Evolutionary conservation across 2,113 vertebrate species (phyloP), one percentile per base, ranked within the genome.

Genomic region (Notechis scutatus): DNA sequence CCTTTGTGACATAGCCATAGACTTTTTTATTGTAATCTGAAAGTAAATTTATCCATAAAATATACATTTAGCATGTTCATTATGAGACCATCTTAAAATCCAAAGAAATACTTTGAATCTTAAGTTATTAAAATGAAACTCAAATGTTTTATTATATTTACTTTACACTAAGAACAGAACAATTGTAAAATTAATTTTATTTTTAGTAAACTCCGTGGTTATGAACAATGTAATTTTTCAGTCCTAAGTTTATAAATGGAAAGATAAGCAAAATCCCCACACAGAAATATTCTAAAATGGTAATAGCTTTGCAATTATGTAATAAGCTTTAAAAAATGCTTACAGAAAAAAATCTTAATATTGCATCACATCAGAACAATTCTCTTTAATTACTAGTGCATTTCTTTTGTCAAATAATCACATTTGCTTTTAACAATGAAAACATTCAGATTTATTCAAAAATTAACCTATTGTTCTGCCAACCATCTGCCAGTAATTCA

Each of bases 281-380:
- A 23, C 81, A 96, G 94, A 95, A 88, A 52, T 89, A 81, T 95
- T 93, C 89, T 81, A 90, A 95, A 94, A 94, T 15, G 90, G 42
- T 95, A 93, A 90, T 96, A 91, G 94, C 69, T 39, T 42, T 20
- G 92, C 94, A 97, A 96, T 95, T 95, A 94, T 81, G 34, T 81
- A 97, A 95, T 90, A 94, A 94, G 95, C 96, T 97, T 54, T 97
- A 91, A 96, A 96, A 94, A 94, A 87, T 81, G 93, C 91, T 97
- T 96, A 95, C 97, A 97, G 94, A 97, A 97, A 96, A 96, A 95
- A 97, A 92, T 96, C 57, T 69, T 96, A 96, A 92, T 57, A 95
- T 93, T 96, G 96, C 61, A 94, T 95, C 92, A 94, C 81, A 96
- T n/a, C 90, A 95, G 89, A 85, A 94, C 92, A 95, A 96, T 97